Evolutionary conservation across 2,888 invertebrate species (phyloP).

Genomic region (Morpho deidamia): DNA sequence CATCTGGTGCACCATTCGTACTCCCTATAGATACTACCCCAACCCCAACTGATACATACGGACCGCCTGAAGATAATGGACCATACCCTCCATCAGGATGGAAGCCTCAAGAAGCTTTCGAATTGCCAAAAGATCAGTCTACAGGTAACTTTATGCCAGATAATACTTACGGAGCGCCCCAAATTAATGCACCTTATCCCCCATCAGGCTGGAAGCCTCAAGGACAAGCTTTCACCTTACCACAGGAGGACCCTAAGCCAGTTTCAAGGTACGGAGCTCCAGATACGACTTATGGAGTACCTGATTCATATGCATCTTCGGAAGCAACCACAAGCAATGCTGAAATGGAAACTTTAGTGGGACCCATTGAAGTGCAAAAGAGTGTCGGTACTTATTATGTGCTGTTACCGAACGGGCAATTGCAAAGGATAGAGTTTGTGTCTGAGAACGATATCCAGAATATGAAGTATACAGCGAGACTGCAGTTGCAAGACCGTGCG

Average conservation of each 20-base stretch:
- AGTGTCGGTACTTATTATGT: conserved; percentile 81
- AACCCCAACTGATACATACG: conserved; percentile 40
- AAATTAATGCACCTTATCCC: conserved; percentile 47
- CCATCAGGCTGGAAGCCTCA: conserved; percentile 67
- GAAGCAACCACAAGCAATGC: conserved; percentile 43
- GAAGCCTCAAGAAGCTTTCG: conserved; percentile 54
- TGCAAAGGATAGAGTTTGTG: conserved; percentile 79
- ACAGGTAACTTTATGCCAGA: conserved; percentile 29
- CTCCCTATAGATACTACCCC: conserved; percentile 43
- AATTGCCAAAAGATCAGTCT: conserved; percentile 47
- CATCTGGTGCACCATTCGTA: conserved; percentile 39
- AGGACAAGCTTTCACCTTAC: conserved; percentile 56
- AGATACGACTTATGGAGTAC: conserved; percentile 30
- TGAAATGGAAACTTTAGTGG: conserved; percentile 51
- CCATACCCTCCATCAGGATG: conserved; percentile 66
- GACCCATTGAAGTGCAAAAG: conserved; percentile 60
- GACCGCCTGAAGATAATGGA: conserved; percentile 40
- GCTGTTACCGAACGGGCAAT: conserved; percentile 80
- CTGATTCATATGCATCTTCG: conserved; percentile 24
- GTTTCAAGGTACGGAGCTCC: conserved; percentile 51
- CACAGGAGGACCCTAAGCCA: conserved; percentile 46
- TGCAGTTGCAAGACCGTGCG: conserved; percentile 68
- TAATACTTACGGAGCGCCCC: conserved; percentile 40
- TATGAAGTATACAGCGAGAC: conserved; percentile 79
- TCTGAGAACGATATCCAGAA: conserved; percentile 72